Base-by-base conservation (phyloP, 1,140 invertebrate species). In the Monochamus saltuarius region DNA sequence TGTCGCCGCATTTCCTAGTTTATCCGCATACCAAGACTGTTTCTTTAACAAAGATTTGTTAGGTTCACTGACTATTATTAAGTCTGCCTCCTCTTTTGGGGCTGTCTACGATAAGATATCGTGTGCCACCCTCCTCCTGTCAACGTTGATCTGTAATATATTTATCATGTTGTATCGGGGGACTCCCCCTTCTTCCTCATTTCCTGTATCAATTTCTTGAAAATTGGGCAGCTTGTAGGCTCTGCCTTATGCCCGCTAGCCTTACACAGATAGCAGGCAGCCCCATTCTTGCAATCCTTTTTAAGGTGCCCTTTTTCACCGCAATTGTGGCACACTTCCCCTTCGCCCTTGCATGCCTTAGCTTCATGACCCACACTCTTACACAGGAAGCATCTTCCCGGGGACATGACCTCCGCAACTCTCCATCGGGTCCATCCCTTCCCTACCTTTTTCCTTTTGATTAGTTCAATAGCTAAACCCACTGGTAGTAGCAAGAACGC, bases 261-360 rank as follows among this genome's bases (percentile, higher is more conserved):
- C 8, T 7, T n/a, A 17, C 56, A 59, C 6, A 59, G 2, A 4
- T 34, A 36, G 19, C 46, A 59, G 8, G 16, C 3, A 16, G 40
- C 49, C n/a, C 7, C 17, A 8, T 29, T 35, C 22, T 19, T 42
- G 14, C 61, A 62, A 7, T 57, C 35, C 1, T 40, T 34, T 10
- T 1, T n/a, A 19, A 7, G 7, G 34, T 62, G 55, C 1, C 55
- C 61, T 14, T 52, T 49, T 9, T 52, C n/a, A n/a, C 46, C 43
- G 36, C 60, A 62, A 50, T 39, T 56, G 16, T 40, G 52, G 29
- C 60, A 62, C 4, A n/a, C n/a, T n/a, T n/a, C n/a, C n/a, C n/a
- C n/a, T n/a, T n/a, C n/a, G n/a, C n/a, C n/a, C n/a, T n/a, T n/a
- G n/a, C n/a, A n/a, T n/a, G n/a, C n/a, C n/a, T n/a, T n/a, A n/a